A percentile compares a stretch with the other conserved stretches of the same genome.
phyloP scores from a whole-genome alignment of 1,140 invertebrate species.

The Apis cerana region DNA sequence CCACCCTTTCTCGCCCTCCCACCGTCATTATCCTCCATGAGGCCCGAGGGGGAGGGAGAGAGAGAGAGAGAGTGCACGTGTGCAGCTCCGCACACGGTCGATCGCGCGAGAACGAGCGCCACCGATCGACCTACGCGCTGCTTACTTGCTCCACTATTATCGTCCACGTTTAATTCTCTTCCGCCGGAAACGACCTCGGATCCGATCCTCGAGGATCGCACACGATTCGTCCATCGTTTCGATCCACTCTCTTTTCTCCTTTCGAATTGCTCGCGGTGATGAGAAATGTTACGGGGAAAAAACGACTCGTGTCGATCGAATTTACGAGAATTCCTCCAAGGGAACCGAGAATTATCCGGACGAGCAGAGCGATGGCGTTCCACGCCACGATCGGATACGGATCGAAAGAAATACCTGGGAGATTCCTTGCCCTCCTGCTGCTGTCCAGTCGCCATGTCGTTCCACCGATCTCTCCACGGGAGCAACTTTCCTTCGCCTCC shows the following conservation, averaged over 20 bases:
- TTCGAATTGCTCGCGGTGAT: not conserved
- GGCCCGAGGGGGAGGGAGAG: not conserved
- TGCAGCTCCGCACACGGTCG: conserved; percentile 40
- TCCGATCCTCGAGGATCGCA: not conserved
- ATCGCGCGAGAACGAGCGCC: conserved; percentile 31
- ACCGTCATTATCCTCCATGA: not conserved
- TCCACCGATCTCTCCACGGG: conserved; percentile 13
- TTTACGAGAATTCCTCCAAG: no score
- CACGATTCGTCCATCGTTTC: no score
- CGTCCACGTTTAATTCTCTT: conserved; percentile 43
- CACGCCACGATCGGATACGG: not conserved
- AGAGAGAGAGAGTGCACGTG: conserved; percentile 16
- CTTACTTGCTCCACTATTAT: conserved; percentile 30
- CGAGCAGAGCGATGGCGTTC: not conserved
- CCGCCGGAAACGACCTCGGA: conserved; percentile 29
- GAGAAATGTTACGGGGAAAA: no score
- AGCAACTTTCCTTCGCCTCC: conserved; percentile 25
- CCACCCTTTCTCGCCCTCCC: not conserved
- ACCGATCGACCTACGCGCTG: conserved; percentile 43
- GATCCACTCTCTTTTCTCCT: no score
- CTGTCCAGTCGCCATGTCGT: conserved; percentile 73
- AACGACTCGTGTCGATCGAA: no score
- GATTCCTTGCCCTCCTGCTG: conserved; percentile 77
- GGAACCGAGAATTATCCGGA: no score
- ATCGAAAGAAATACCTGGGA: conserved; percentile 70